phyloP scores from a whole-genome alignment of 2,113 vertebrate species.

The Emberiza fucata region DNA sequence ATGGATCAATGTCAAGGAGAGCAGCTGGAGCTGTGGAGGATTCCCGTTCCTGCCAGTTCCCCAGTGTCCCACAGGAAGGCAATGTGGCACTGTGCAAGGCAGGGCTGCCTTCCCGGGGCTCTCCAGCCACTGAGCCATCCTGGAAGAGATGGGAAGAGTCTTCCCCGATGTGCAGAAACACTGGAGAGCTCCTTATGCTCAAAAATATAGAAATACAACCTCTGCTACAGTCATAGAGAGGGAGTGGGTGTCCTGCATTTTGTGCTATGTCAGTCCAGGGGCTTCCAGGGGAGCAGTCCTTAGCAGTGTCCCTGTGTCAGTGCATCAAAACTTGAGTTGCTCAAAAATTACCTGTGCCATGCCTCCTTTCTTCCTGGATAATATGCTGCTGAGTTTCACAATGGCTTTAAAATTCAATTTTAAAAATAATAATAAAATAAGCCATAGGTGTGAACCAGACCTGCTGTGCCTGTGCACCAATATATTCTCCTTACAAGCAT shows the following conservation, averaged over 20 bases:
- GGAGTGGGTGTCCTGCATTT: background rate
- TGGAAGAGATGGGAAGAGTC: background rate
- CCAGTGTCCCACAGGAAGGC: slow-evolving; percentile 39
- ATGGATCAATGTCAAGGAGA: background rate
- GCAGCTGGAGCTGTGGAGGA: too few relatives aligned
- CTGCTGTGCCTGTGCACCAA: background rate
- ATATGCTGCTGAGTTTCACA: background rate
- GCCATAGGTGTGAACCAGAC: background rate
- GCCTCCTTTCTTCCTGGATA: background rate
- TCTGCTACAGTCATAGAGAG: background rate
- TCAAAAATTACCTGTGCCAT: background rate
- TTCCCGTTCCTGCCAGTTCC: fast-evolving
- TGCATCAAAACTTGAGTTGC: background rate
- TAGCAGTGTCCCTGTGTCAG: background rate
- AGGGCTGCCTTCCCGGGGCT: fast-evolving
- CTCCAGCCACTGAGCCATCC: fast-evolving
- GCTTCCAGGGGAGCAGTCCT: background rate
- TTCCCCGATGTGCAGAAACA: fast-evolving
- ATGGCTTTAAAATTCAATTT: background rate
- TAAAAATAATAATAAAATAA: background rate
- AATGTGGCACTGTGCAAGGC: slow-evolving; percentile 4
- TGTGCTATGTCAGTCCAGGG: background rate
- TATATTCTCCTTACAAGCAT: background rate
- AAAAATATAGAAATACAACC: background rate
- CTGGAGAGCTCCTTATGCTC: background rate